phyloP scores from a whole-genome alignment of 2,888 invertebrate species.

The Apotomis betuletana region DNA sequence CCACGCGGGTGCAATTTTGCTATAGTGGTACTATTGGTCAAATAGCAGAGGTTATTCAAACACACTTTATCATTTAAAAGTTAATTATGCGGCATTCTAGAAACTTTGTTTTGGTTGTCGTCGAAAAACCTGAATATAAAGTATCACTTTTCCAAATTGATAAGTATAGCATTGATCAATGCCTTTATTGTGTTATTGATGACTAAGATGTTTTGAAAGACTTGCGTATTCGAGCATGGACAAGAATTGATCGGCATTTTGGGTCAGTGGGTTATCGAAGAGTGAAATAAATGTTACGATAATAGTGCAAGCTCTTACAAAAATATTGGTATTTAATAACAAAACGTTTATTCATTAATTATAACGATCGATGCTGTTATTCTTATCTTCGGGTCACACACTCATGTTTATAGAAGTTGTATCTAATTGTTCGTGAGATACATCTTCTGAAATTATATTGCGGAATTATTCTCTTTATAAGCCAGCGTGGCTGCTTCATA shows the following conservation, averaged over 20 bases:
- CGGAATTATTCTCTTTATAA: conserved; percentile 14
- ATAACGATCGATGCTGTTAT: conserved; percentile 14
- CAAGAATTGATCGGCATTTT: conserved; percentile 23
- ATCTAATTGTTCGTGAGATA: conserved; percentile 1
- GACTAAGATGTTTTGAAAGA: conserved; percentile 33
- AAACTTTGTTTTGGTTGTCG: not conserved
- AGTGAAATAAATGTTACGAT: conserved; percentile 28
- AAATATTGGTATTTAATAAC: conserved; percentile 24
- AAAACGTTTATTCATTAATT: conserved; percentile 27
- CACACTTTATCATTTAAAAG: not conserved
- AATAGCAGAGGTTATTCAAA: conserved; percentile 25
- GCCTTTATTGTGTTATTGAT: conserved; percentile 24
- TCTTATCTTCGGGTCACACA: conserved; percentile 28
- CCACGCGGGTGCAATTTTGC: conserved; percentile 8
- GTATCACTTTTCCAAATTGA: not conserved
- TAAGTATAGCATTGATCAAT: conserved; percentile 12
- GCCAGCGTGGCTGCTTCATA: too few species aligned
- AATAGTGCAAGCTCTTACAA: conserved; percentile 25
- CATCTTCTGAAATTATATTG: conserved; percentile 23
- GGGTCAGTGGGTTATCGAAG: conserved; percentile 32
- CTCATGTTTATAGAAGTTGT: conserved; percentile 21
- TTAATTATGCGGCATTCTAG: conserved; percentile 7
- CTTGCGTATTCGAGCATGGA: not conserved
- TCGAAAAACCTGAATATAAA: not conserved
- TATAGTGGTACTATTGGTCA: conserved; percentile 15